Evolutionary conservation across 2,797 vertebrate species (phyloP), one percentile per base, ranked within the genome.

Genomic region (Myotis findleyi): DNA sequence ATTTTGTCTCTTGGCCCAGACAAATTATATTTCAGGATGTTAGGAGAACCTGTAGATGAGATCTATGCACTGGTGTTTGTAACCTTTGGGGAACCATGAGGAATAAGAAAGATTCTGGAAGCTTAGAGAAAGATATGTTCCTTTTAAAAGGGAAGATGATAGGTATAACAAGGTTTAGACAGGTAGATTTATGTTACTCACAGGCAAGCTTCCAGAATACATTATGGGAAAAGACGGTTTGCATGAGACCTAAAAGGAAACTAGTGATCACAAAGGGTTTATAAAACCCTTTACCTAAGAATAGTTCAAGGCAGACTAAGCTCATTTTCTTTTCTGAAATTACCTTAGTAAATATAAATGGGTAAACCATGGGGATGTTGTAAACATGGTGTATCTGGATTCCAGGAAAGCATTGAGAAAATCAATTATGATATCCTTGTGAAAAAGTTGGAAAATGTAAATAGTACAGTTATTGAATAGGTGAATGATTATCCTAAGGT

Each of bases 261-360:
- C 57, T 49, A 49, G 21, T 75, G 57, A 66, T 91, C 79, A 72
- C 62, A 87, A 76, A 87, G 38, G 41, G 2, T 66, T 91, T 87
- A 79, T 66, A 90, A 96, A 89, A 59, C 23, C 36, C 18, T 84
- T 71, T 49, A 62, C 47, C 44, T 92, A 69, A 53, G 23, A 62
- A 80, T 38, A 76, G 47, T 55, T 64, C 44, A 36, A 87, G n/a
- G 76, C 27, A 83, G 68, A 86, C 12, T 41, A 80, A 86, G 25
- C 16, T 91, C 11, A 49, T 84, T 94, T 91, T 73, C 44, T 66
- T 87, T 94, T 73, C 55, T 73, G 41, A 86, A 89, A 76, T 72
- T 21, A 82, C 25, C 20, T 85, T 38, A 64, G 27, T 72, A 84
- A 66, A 51, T n/a, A n/a, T 47, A 64, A 79, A 36, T 38, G 36